A percentile compares a stretch with the other conserved stretches of the same genome.
Evolutionary conservation across 2,797 vertebrate genomes (phyloP).

Genomic region (Cuniculus paca): DNA sequence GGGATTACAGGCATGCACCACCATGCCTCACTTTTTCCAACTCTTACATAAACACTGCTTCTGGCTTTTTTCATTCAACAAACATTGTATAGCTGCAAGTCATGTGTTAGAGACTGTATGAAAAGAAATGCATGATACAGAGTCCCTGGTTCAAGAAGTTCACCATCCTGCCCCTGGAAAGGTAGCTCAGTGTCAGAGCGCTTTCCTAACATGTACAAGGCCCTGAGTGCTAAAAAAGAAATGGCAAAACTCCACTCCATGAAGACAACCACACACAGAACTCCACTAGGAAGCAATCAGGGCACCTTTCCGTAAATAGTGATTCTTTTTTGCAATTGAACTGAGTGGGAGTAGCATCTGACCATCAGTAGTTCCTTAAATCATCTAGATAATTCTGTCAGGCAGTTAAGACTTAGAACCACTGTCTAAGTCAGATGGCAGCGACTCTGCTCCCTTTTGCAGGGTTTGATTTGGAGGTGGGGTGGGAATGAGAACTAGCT

Average conservation of each 20-base stretch:
- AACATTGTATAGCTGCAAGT: not conserved
- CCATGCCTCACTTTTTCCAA: not conserved
- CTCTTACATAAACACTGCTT: not conserved
- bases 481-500: not conserved
- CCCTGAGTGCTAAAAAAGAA: not conserved
- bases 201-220: not conserved
- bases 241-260: not conserved
- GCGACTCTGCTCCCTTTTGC: not conserved
- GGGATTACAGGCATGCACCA: not conserved
- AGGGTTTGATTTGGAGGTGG: not conserved
- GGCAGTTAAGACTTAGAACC: not conserved
- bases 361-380: not conserved
- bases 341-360: not conserved
- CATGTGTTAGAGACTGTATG: not conserved
- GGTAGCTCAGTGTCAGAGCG: not conserved
- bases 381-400: not conserved
- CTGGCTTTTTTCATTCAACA: not conserved
- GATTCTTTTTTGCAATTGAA: not conserved
- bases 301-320: not conserved
- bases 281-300: not conserved
- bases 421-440: not conserved
- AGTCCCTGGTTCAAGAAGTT: not conserved
- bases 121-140: not conserved
- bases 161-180: not conserved
- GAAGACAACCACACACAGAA: not conserved